These are phyloP conservation scores for Romanogobio albipinnatus DNA, from an alignment of 2,113 vertebrate genomes.

Conservation along the genomic window DNA sequence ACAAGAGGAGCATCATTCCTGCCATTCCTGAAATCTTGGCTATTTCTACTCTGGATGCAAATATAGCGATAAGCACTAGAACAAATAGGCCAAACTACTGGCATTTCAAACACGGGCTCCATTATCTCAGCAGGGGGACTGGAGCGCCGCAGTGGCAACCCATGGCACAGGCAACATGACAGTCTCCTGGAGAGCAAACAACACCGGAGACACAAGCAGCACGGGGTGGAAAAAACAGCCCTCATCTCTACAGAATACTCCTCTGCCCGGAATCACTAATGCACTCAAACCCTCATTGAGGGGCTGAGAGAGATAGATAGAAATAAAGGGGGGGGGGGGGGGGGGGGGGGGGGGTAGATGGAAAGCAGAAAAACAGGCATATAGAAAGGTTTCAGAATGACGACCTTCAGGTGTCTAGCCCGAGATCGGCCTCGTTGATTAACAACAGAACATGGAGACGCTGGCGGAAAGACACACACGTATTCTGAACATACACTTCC, in stretches of 20 bases:
- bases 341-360: neutral
- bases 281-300: constrained; percentile 39
- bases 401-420: constrained; percentile 71
- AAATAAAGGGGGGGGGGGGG: neutral
- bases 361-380: constrained; percentile 11
- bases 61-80: constrained; percentile 79
- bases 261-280: constrained; percentile 47
- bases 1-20: constrained; percentile 45
- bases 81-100: constrained; percentile 69
- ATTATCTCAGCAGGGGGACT: constrained; percentile 75
- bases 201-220: constrained; percentile 39
- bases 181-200: constrained; percentile 65
- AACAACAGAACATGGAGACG: constrained; percentile 66
- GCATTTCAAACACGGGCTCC: constrained; percentile 59
- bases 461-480: constrained; percentile 1
- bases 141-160: constrained; percentile 74
- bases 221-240: constrained; percentile 46
- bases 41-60: constrained; percentile 63
- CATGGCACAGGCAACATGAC: constrained; percentile 75
- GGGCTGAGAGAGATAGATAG: constrained; percentile 5
- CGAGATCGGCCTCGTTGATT: constrained; percentile 81
- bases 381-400: constrained; percentile 32
- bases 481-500: neutral
- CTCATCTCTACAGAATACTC: constrained; percentile 67
- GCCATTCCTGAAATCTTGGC: constrained; percentile 54